Percentiles rank a stretch among this genome's conserved stretches.
Evolutionary conservation across 2,888 invertebrate genomes (phyloP).

Genomic region (Zele albiditarsus): DNA sequence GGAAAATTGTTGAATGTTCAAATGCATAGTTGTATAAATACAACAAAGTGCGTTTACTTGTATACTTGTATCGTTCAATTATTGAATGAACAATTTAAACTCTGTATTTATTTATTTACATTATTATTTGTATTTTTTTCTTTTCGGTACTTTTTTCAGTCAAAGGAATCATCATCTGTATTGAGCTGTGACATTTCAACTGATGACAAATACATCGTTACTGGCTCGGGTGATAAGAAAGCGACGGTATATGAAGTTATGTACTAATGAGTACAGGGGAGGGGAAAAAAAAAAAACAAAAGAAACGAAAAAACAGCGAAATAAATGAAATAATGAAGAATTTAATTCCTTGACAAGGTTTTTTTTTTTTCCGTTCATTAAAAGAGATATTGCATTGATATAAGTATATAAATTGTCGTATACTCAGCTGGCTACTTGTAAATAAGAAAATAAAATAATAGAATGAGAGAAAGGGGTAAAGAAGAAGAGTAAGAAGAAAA

Average conservation of each 20-base stretch:
- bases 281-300: constrained; percentile 18
- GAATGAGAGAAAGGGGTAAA: neutral
- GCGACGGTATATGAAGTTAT: constrained; percentile 98
- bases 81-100: neutral
- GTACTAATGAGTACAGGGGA: constrained; percentile 75
- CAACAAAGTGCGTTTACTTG: neutral
- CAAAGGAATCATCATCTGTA: constrained; percentile 97
- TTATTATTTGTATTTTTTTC: neutral
- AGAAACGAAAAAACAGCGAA: neutral
- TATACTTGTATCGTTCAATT: neutral
- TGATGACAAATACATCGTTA: constrained; percentile 98
- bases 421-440: neutral
- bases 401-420: constrained; percentile 4
- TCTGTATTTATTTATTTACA: constrained; percentile 1
- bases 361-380: neutral
- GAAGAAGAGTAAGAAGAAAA: no score
- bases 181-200: constrained; percentile 98
- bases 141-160: constrained; percentile 74
- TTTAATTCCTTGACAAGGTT: neutral
- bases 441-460: neutral
- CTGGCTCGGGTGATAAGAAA: constrained; percentile 98
- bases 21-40: neutral
- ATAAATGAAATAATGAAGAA: constrained; percentile 8
- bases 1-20: neutral
- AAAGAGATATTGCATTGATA: neutral